Evolutionary conservation across 2,797 vertebrate species (phyloP).

Genomic region (Nasua narica): DNA sequence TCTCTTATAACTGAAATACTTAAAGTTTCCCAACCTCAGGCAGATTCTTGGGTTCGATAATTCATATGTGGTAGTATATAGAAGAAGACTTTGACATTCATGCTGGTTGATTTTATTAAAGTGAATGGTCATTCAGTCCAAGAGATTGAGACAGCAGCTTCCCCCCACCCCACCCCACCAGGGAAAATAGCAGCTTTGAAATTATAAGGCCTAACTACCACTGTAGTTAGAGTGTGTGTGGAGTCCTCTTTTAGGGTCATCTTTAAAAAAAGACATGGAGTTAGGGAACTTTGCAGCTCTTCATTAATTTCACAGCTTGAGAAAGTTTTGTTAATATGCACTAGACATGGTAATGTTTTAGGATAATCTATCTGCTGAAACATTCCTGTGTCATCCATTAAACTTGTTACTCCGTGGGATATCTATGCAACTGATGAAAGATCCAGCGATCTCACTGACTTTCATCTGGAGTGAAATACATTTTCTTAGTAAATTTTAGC

Average conservation of each 20-base stretch:
- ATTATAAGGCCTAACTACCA: neutral
- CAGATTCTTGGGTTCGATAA: neutral
- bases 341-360: slow-evolving; percentile 38
- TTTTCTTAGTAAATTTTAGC: slow-evolving; percentile 71
- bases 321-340: slow-evolving; percentile 49
- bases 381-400: slow-evolving; percentile 54
- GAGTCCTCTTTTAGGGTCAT: neutral
- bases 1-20: neutral
- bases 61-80: neutral
- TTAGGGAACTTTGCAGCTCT: neutral
- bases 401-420: slow-evolving; percentile 40
- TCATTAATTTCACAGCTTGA: slow-evolving; percentile 59
- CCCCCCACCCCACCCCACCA: too few relatives aligned
- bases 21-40: neutral
- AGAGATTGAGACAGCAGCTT: neutral
- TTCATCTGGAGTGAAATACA: slow-evolving; percentile 57
- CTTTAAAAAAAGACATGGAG: neutral
- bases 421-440: slow-evolving; percentile 64
- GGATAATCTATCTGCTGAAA: slow-evolving; percentile 67
- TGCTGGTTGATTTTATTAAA: neutral
- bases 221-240: neutral
- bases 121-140: neutral
- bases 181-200: neutral
- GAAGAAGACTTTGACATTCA: neutral
- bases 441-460: slow-evolving; percentile 32